Evolutionary conservation across 1,140 invertebrate genomes (phyloP).

Genomic region (Babylonia areolata): DNA sequence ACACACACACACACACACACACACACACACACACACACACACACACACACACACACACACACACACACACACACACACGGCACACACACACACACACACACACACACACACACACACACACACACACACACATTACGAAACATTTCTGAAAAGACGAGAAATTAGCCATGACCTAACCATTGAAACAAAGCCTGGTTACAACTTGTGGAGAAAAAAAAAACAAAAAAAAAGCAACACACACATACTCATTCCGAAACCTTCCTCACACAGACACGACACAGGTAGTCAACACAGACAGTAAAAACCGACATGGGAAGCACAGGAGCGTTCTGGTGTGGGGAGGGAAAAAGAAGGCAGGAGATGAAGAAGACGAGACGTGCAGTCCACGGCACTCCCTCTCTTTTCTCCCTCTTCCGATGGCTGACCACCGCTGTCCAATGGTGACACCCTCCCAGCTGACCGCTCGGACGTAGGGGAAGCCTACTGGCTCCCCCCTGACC

Average conservation of each 20-base stretch:
- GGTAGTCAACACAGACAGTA: constrained; percentile 4
- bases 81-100: constrained; percentile 20
- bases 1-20: background rate
- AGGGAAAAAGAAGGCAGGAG: too few species aligned
- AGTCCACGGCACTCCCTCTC: background rate
- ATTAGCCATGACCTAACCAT: too few species aligned
- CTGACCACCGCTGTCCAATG: background rate
- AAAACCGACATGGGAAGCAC: background rate
- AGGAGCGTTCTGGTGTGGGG: background rate
- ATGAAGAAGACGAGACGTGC: background rate
- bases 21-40: background rate
- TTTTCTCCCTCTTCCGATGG: too few species aligned
- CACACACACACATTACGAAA: background rate
- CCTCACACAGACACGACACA: background rate
- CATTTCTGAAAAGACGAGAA: too few species aligned
- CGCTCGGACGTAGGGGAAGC: background rate
- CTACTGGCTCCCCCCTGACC: background rate
- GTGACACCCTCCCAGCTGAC: background rate
- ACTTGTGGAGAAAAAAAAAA: too few species aligned
- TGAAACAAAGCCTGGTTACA: too few species aligned
- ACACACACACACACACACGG: constrained; percentile 12
- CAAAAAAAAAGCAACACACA: background rate
- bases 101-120: constrained; percentile 20
- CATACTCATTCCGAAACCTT: too few species aligned
- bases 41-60: constrained; percentile 22